These are phyloP conservation scores for Meganola albula DNA, from an alignment of 2,888 invertebrate genomes.

Conservation along the genomic window DNA sequence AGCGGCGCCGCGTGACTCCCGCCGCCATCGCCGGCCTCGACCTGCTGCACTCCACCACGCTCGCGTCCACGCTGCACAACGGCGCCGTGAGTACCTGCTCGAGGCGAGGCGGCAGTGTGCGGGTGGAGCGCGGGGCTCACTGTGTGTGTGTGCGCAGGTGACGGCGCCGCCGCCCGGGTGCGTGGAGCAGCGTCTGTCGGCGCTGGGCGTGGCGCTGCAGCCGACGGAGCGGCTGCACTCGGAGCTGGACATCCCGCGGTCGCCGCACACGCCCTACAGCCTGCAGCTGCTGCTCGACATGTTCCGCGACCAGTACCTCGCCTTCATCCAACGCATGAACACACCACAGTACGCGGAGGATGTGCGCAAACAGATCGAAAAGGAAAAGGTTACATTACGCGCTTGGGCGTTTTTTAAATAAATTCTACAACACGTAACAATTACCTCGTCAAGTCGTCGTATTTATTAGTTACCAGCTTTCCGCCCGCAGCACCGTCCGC, in stretches of 20 bases:
- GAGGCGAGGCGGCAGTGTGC: conserved; percentile 3
- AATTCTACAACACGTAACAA: no score
- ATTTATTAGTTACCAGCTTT: no score
- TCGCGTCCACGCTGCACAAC: conserved; percentile 90
- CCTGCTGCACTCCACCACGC: conserved; percentile 91
- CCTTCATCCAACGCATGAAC: conserved; percentile 90
- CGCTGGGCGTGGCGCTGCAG: conserved; percentile 82
- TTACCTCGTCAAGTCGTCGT: no score
- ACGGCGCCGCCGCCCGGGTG: conserved; percentile 93
- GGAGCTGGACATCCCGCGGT: conserved; percentile 88
- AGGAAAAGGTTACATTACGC: conserved; percentile 81
- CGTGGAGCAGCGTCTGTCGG: conserved; percentile 92
- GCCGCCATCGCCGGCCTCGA: conserved; percentile 90
- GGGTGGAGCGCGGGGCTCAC: no score
- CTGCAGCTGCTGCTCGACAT: conserved; percentile 91
- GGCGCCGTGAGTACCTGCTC: conserved; percentile 60
- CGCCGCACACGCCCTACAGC: conserved; percentile 89
- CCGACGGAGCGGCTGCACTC: conserved; percentile 82
- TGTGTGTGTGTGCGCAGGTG: conserved; percentile 40
- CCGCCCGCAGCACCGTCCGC: no score
- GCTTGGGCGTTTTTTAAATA: no score
- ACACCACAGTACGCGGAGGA: conserved; percentile 84
- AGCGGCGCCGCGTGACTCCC: conserved; percentile 66
- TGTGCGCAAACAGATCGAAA: conserved; percentile 86
- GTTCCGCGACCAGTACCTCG: conserved; percentile 91